These are phyloP conservation scores for Pachyramphus minor DNA, from an alignment of 2,113 vertebrate species.

Conservation along the genomic window DNA sequence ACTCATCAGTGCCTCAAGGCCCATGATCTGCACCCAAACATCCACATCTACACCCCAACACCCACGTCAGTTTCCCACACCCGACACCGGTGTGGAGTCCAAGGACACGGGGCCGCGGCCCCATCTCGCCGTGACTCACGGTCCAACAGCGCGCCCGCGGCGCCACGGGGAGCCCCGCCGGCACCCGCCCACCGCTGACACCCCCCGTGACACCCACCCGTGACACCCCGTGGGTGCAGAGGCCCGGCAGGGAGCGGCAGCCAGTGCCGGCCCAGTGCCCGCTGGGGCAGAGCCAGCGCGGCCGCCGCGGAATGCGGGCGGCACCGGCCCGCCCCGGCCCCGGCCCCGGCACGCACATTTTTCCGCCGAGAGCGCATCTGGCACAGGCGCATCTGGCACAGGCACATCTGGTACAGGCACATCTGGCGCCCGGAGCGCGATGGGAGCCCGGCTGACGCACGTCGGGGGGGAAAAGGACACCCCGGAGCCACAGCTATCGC, in stretches of 20 bases:
- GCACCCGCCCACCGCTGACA: neutral
- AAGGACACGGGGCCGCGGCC: neutral
- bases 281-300: neutral
- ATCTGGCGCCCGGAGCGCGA: neutral
- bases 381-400: neutral
- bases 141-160: neutral
- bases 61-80: neutral
- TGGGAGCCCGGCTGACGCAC: neutral
- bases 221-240: neutral
- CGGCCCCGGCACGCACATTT: neutral
- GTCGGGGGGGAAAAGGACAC: neutral
- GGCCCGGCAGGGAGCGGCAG: neutral
- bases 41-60: neutral
- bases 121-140: neutral
- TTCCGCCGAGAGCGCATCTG: neutral
- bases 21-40: fast-evolving
- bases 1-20: fast-evolving
- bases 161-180: neutral
- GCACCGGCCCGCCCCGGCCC: neutral
- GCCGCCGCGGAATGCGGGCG: neutral
- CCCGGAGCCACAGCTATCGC: neutral
- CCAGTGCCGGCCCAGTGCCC: neutral
- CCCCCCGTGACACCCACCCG: neutral
- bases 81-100: neutral
- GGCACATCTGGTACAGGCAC: neutral